These are phyloP conservation scores for Amphipyra berbera DNA, from an alignment of 2,888 invertebrate genomes.

Conservation along the genomic window DNA sequence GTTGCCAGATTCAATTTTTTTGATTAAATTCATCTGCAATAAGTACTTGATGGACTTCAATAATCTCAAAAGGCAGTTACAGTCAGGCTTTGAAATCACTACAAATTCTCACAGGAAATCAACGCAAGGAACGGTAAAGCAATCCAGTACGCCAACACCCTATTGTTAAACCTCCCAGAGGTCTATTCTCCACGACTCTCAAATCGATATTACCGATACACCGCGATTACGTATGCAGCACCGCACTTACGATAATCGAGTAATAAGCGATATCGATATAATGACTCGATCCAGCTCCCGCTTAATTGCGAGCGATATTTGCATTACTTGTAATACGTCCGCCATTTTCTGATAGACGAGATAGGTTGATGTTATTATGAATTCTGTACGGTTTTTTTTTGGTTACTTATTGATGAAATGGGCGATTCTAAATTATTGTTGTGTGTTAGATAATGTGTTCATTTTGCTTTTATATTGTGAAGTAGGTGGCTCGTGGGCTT, in stretches of 20 bases:
- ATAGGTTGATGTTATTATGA: constrained; percentile 35
- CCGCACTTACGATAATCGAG: constrained; percentile 62
- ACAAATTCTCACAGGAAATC: constrained; percentile 36
- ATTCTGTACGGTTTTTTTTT: constrained; percentile 29
- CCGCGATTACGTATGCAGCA: constrained; percentile 59
- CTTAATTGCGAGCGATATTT: constrained; percentile 61
- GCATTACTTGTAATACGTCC: constrained; percentile 51
- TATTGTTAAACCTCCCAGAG: constrained; percentile 38
- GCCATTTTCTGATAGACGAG: constrained; percentile 49
- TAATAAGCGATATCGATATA: constrained; percentile 65
- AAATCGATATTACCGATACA: constrained; percentile 55
- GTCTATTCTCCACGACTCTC: constrained; percentile 45
- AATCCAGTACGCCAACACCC: constrained; percentile 29
- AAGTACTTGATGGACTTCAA: too few relatives aligned
- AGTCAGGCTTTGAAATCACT: not conserved
- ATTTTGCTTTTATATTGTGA: too few relatives aligned
- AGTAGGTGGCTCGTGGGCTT: too few relatives aligned
- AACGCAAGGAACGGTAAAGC: constrained; percentile 34
- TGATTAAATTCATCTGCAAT: too few relatives aligned
- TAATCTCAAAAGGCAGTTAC: not conserved
- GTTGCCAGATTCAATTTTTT: too few relatives aligned
- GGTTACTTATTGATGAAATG: not conserved
- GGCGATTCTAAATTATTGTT: too few relatives aligned
- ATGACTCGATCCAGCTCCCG: constrained; percentile 60
- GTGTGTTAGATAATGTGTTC: too few relatives aligned